Evolutionary conservation across 2,888 invertebrate species (phyloP), one percentile per base, ranked within the genome.

Genomic region (Andrena minutula): DNA sequence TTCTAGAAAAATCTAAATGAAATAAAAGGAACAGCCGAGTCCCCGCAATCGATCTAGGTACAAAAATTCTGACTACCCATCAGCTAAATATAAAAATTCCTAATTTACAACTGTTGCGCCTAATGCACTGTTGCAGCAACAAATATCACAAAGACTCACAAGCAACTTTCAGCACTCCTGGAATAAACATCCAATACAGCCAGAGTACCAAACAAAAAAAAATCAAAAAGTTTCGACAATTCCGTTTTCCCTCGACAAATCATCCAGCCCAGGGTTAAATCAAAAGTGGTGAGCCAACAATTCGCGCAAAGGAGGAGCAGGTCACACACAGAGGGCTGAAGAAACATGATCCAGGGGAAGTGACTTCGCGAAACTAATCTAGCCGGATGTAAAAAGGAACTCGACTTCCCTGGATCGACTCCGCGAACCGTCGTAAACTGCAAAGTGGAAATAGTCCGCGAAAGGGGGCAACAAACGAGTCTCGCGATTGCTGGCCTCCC

Each of bases 311-410:
- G 49, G 47, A 68, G 28, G 32, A 30, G 53, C 8, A 68, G 63
- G 68, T 78, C 53, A 61, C 53, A 68, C 23, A 75, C n/a, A 68
- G 30, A 61, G 53, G 32, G 75, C 51, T 28, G 75, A 75, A 53
- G 47, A 26, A 75, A 41, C 65, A 16, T 23, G 47, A 56, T 56
- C 51, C 63, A 20, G 61, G 20, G 28, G 69, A 79, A 75, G 78
- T 61, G 47, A 53, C 60, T 66, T 74, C 41, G 41, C 51, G 51
- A 28, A 51, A 61, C 74, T 73, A 74, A 77, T 77, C 66, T 28
- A 35, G 56, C n/a, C 77, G 63, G 77, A 79, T 79, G 78, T 77
- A 79, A 77, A 79, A 79, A 64, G 69, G 63, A 20, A 60, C 66
- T 75, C 58, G 23, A 60, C 12, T 30, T 32, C 32, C 23, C 65